Base-by-base conservation (phyloP, 2,113 vertebrate species). In the Macrotus californicus region DNA sequence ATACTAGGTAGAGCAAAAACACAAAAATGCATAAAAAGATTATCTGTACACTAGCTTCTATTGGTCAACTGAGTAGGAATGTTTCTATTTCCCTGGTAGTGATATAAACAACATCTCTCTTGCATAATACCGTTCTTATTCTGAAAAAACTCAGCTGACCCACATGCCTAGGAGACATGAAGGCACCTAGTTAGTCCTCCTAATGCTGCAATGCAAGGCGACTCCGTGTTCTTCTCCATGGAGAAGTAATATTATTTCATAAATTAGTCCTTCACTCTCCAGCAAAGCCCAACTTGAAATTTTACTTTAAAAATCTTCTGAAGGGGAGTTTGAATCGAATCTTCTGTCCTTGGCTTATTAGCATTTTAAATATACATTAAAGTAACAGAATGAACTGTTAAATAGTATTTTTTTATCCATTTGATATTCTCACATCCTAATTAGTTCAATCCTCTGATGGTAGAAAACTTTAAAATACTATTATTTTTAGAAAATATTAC, bases 401-500 rank as follows among this genome's bases (percentile, higher is more conserved):
- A 92, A 46, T 48, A 18, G 19, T 66, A 50, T 54, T 87, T 81
- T 94, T 97, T 66, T 59, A 93, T 94, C 43, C 34, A 61, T 82
- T 89, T 89, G 36, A 4, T 46, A 73, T 81, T 59, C 7, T 96
- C 64, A 84, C 21, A 92, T 31, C 19, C 70, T 95, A 94, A 97
- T 97, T 96, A 94, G 70, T 76, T 84, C 80, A 93, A 48, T 72
- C 24, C 26, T 89, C 85, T 90, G 56, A 92, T 76, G 54, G 31
- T 46, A 72, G 64, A 84, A 94, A 75, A 93, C 15, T 88, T 95
- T 79, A 93, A 97, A 96, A 87, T 93, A 87, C 11, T n/a, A 18
- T 84, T 67, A 87, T 85, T 88, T 93, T 88, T 84, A 92, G 87
- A 70, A 80, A 95, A 97, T 46, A 41, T 84, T n/a, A 87, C 84